Percentiles rank a stretch among this genome's conserved stretches.
Evolutionary conservation across 1,140 invertebrate genomes (phyloP).

Genomic region (Periplaneta americana): DNA sequence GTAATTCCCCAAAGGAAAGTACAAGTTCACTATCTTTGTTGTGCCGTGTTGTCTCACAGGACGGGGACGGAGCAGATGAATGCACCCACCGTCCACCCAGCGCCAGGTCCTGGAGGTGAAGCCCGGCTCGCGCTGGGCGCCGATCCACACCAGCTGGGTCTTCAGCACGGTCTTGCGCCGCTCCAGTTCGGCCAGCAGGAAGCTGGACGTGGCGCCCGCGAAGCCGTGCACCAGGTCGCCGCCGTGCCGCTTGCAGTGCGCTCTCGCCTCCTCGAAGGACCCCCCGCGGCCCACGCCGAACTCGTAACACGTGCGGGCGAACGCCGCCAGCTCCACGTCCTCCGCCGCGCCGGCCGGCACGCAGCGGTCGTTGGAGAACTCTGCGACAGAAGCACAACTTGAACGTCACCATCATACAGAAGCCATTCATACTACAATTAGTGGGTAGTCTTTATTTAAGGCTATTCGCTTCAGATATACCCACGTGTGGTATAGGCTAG

Average conservation of each 20-base stretch:
- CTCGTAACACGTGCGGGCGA: constrained; percentile 84
- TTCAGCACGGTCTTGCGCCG: constrained; percentile 69
- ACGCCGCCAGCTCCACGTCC: constrained; percentile 69
- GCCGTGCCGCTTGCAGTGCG: constrained; percentile 65
- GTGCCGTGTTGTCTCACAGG: too few species aligned
- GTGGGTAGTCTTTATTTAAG: too few species aligned
- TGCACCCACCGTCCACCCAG: constrained; percentile 76
- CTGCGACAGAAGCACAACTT: constrained; percentile 40
- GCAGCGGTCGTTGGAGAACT: constrained; percentile 77
- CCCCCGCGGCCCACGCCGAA: constrained; percentile 74
- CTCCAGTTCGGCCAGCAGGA: constrained; percentile 75
- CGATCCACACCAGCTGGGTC: constrained; percentile 86
- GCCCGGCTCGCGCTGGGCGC: constrained; percentile 79
- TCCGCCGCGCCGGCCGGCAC: constrained; percentile 59
- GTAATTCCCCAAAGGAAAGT: too few species aligned
- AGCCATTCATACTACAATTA: too few species aligned
- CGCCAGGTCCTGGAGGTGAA: constrained; percentile 79
- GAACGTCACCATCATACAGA: too few species aligned
- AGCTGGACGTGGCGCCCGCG: constrained; percentile 60
- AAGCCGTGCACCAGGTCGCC: constrained; percentile 77
- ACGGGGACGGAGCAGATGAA: too few species aligned
- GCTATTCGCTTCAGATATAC: too few species aligned
- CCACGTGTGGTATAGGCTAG: too few species aligned
- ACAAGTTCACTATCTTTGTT: too few species aligned
- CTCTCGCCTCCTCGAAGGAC: constrained; percentile 70